Conservation (phyloP, 1,140 invertebrate genomes). For the Drosophila teissieri region DNA sequence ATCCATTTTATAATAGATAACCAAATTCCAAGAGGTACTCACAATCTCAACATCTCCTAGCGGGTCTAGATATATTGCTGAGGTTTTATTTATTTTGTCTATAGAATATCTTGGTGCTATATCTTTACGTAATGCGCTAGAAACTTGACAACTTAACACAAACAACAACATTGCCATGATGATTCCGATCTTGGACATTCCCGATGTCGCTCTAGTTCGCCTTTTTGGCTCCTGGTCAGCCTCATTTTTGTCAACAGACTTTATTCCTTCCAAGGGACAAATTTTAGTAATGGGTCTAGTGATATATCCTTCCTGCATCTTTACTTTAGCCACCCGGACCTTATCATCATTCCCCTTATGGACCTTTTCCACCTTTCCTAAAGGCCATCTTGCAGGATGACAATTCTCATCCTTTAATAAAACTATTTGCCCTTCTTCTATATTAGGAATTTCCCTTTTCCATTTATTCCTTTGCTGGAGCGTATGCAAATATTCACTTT, state of each 20-base stretch:
- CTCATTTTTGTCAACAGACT: neutral
- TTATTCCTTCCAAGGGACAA: neutral
- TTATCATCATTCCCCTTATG: slow-evolving; percentile 1
- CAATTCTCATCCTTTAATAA: slow-evolving; percentile 1
- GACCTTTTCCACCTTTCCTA: neutral
- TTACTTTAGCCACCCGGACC: neutral
- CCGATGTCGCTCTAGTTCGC: neutral
- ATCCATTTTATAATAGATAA: slow-evolving; percentile 4
- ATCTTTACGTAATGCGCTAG: neutral
- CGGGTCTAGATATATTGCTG: slow-evolving; percentile 11
- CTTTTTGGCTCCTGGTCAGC: neutral
- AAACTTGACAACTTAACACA: neutral
- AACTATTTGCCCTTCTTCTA: neutral
- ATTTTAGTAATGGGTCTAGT: neutral
- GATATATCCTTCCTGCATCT: neutral
- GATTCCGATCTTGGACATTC: neutral
- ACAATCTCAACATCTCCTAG: slow-evolving; percentile 16
- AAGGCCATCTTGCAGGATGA: neutral
- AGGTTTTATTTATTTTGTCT: no score
- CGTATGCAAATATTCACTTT: neutral
- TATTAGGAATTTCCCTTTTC: neutral
- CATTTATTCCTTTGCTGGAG: slow-evolving; percentile 2
- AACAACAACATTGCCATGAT: neutral
- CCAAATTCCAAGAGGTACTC: slow-evolving; percentile 4
- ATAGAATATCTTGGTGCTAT: neutral